Evolutionary conservation across 2,113 vertebrate species (phyloP).

Genomic region (Oncorhynchus kisutch): DNA sequence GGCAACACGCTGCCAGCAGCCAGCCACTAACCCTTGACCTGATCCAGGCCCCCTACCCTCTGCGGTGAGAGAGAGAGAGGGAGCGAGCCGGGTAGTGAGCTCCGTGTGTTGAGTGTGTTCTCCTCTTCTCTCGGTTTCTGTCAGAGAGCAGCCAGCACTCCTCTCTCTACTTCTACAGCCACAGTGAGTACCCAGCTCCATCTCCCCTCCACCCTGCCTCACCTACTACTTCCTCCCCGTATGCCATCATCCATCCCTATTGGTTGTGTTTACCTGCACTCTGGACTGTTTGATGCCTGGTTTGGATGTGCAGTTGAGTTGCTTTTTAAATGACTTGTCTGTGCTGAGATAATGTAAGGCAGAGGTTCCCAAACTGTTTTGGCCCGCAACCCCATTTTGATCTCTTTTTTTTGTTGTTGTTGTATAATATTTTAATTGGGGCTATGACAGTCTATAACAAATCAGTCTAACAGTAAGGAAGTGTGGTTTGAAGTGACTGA

Average conservation of each 20-base stretch:
- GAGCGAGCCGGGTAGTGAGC: conserved; percentile 21
- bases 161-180: conserved; percentile 38
- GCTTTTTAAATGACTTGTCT: no score
- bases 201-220: not conserved
- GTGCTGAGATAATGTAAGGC: no score
- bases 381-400: no score
- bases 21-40: not conserved
- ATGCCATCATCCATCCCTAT: not conserved
- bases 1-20: not conserved
- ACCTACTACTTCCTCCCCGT: not conserved
- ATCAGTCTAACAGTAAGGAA: no score
- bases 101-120: conserved; percentile 40
- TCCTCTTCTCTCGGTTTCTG: conserved; percentile 43
- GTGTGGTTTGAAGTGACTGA: no score
- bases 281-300: no score
- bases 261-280: no score
- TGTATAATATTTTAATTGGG: no score
- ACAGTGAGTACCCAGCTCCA: conserved; percentile 40
- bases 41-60: not conserved
- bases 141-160: conserved; percentile 37
- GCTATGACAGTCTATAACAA: no score
- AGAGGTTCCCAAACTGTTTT: no score
- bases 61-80: not conserved
- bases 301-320: no score
- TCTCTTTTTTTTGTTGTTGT: no score